Evolutionary conservation across 2,888 invertebrate species (phyloP).

Genomic region (Epiblema foenella): DNA sequence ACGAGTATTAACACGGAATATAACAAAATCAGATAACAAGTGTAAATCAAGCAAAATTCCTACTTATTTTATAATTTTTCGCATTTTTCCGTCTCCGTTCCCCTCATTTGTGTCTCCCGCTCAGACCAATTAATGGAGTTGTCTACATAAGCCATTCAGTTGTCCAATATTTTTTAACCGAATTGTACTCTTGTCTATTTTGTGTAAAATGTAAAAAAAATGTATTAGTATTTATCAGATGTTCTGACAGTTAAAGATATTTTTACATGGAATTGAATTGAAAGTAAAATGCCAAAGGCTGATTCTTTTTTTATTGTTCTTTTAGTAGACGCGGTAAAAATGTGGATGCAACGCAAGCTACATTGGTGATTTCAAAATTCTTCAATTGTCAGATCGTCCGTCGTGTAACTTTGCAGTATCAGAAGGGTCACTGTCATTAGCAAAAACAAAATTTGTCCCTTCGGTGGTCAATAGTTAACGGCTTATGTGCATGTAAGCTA

Average conservation of each 20-base stretch:
- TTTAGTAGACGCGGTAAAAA: no score
- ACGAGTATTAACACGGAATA: neutral
- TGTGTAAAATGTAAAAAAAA: neutral
- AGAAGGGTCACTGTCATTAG: no score
- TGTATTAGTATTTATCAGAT: slow-evolving; percentile 11
- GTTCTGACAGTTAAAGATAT: slow-evolving; percentile 3
- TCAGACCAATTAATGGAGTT: neutral
- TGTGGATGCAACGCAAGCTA: no score
- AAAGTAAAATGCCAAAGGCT: neutral
- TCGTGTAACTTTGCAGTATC: slow-evolving; percentile 3
- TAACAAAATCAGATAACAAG: neutral
- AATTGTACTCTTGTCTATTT: neutral
- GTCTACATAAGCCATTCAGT: neutral
- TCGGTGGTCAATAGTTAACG: no score
- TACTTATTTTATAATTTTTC: no score
- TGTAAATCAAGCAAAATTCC: neutral
- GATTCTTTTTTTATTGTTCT: neutral
- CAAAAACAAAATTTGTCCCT: no score
- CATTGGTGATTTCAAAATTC: neutral
- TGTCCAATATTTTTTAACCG: neutral
- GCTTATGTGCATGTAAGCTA: no score
- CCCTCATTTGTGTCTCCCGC: neutral
- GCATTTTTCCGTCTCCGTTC: neutral
- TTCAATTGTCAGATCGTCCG: neutral
- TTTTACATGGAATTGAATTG: neutral